Evolutionary conservation across 2,797 vertebrate genomes (phyloP), one percentile per base, ranked within the genome.

Genomic region (Glossophaga mutica): DNA sequence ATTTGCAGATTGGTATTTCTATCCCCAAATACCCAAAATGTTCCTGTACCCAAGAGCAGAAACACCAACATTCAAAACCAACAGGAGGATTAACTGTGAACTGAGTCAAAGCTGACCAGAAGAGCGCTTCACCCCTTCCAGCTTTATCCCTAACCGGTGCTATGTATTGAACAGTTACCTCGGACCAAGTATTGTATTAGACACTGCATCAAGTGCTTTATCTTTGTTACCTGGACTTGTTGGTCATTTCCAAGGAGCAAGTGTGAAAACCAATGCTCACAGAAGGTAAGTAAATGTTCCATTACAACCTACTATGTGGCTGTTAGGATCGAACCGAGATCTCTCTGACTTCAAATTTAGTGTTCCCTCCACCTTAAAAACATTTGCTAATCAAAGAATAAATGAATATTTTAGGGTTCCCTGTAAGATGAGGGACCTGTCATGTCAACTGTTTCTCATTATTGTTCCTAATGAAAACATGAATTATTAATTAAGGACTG

Each of bases 401-500:
- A 79, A 74, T 87, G 24, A 88, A 68, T 84, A 96, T 92, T 95
- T 95, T 96, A 95, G 90, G 88, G 88, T 94, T 94, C 34, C 55
- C 5, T 22, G 91, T 68, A 84, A 91, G 89, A 55, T 50, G 77
- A 93, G 76, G 57, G 79, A 70, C n/a, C 71, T 81, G 32, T 93
- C 83, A 95, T 94, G 94, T 95, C 76, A 95, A 85, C 50, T 95
- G 24, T 89, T 96, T 96, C 86, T 97, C 83, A 87, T 95, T 97
- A 95, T 91, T 96, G 87, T 16, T 95, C 42, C 52, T 93, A 95
- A 97, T 91, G 91, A 97, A 97, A 96, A 84, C 65, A 90, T 95
- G 55, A 94, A 94, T 92, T 94, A 92, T 97, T 96, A 93, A 97
- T 74, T 92, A 86, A 90, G 92, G 55, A 88, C 42, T 95, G 92